Conservation (phyloP, 2,113 vertebrate species). For the Motacilla tschutschensis region DNA sequence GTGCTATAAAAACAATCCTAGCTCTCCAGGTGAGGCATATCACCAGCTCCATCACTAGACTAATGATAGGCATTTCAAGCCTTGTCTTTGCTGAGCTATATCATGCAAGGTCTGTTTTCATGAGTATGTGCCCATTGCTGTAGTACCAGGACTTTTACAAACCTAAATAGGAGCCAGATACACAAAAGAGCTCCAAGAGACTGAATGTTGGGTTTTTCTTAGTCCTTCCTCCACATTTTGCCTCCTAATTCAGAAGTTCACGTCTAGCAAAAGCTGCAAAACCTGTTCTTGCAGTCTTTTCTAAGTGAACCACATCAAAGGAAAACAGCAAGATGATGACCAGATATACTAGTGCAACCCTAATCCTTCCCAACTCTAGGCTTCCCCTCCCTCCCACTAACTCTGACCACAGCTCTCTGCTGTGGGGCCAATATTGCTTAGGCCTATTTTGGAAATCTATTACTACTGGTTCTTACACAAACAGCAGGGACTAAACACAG, state of each 20-base stretch:
- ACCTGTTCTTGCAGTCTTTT: slow-evolving; percentile 41
- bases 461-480: slow-evolving; percentile 21
- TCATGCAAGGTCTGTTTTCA: not conserved
- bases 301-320: slow-evolving; percentile 34
- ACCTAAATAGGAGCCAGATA: not conserved
- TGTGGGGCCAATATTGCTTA: not conserved
- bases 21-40: not conserved
- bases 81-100: not conserved
- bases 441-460: slow-evolving; percentile 19
- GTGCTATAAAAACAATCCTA: not conserved
- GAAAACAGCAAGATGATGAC: slow-evolving; percentile 8
- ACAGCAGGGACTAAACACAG: not conserved
- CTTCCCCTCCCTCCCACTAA: slow-evolving; percentile 32
- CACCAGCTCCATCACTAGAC: not conserved
- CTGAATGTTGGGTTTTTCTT: not conserved
- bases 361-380: slow-evolving; percentile 28
- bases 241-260: slow-evolving; percentile 32
- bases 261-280: not conserved
- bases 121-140: not conserved
- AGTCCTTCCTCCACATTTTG: not conserved
- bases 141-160: not conserved
- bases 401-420: slow-evolving; percentile 33
- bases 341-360: slow-evolving; percentile 42
- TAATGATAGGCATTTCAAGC: not conserved
- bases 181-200: not conserved